A percentile compares a stretch with the other conserved stretches of the same genome.
phyloP scores from a whole-genome alignment of 2,797 vertebrate genomes.

The Cephalopachus bancanus region DNA sequence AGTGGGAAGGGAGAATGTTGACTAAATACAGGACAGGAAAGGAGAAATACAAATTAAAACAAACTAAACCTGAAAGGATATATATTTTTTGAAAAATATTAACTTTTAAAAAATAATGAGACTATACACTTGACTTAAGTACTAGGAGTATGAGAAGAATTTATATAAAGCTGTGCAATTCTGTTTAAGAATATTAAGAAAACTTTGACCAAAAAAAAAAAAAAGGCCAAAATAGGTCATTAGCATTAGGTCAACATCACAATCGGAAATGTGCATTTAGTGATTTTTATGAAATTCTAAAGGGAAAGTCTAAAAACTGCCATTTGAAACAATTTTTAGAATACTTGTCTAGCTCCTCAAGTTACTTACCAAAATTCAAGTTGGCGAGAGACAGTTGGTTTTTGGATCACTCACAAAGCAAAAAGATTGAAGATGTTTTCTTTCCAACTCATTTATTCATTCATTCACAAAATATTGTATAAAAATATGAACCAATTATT shows the following conservation, averaged over 20 bases:
- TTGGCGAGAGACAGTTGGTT: not conserved
- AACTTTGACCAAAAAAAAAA: not conserved
- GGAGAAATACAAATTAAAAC: not conserved
- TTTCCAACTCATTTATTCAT: not conserved
- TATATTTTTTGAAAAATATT: not conserved
- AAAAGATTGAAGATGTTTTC: not conserved
- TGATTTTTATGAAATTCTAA: constrained; percentile 38
- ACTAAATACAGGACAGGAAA: not conserved
- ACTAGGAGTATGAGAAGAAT: not conserved
- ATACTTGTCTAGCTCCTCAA: not conserved
- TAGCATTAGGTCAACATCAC: not conserved
- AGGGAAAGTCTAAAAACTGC: not conserved
- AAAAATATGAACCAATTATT: not conserved
- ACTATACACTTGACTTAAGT: not conserved
- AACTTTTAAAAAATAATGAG: not conserved
- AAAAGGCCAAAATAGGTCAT: not conserved
- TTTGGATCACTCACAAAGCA: not conserved
- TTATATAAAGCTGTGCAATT: not conserved
- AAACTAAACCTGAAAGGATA: not conserved
- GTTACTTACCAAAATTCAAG: constrained; percentile 27
- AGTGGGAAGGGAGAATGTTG: not conserved
- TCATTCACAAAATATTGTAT: not conserved
- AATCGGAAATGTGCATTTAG: not conserved
- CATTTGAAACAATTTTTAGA: constrained; percentile 37
- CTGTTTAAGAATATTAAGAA: constrained; percentile 5